These are phyloP conservation scores for Tolmerus cingulatus DNA, from an alignment of 2,888 invertebrate species.

Conservation along the genomic window DNA sequence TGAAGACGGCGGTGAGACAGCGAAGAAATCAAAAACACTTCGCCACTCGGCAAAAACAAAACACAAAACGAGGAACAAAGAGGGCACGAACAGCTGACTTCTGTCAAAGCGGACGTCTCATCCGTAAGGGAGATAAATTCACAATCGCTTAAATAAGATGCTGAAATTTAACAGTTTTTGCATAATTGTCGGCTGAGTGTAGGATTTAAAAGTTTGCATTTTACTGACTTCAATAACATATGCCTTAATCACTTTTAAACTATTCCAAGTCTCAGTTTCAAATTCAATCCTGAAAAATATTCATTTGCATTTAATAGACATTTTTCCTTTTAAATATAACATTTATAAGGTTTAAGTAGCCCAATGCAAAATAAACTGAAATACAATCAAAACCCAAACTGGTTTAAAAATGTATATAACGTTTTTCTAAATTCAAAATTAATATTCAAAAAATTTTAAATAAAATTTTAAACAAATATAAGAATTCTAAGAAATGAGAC, in stretches of 20 bases:
- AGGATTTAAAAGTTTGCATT: background rate
- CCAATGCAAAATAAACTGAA: background rate
- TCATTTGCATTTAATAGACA: too few relatives aligned
- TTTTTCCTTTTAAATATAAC: background rate
- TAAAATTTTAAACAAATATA: background rate
- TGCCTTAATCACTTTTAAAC: background rate
- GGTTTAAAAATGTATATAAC: too few relatives aligned
- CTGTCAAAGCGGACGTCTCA: background rate
- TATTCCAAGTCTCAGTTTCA: background rate
- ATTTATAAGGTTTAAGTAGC: background rate
- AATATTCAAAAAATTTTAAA: background rate
- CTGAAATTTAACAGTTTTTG: background rate
- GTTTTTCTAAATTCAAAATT: background rate
- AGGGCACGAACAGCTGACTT: background rate
- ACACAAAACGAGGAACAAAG: background rate
- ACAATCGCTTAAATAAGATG: background rate
- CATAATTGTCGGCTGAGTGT: background rate
- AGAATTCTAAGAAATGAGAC: background rate
- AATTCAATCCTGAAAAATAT: background rate
- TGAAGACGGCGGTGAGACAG: background rate
- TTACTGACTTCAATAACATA: background rate
- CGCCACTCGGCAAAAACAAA: background rate
- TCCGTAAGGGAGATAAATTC: background rate
- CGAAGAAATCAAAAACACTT: background rate
- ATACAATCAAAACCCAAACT: background rate